Conservation (phyloP, 2,888 invertebrate genomes). For the Muscina levida region DNA sequence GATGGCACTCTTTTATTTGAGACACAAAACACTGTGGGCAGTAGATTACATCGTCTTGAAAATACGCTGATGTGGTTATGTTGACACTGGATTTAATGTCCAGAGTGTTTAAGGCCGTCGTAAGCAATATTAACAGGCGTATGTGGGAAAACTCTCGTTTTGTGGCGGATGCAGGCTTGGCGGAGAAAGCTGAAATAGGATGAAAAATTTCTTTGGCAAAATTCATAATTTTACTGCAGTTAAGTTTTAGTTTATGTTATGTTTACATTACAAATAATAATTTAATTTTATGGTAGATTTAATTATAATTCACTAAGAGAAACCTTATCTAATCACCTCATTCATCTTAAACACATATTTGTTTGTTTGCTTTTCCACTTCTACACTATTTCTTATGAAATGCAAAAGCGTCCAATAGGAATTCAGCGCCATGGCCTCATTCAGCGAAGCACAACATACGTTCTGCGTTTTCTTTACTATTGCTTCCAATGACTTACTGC, state of each 20-base stretch:
- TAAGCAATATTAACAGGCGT: constrained; percentile 49
- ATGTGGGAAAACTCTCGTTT: constrained; percentile 43
- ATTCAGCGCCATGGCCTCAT: too few relatives aligned
- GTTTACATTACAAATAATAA: too few relatives aligned
- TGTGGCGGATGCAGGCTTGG: not conserved
- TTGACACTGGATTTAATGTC: constrained; percentile 31
- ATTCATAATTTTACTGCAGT: not conserved
- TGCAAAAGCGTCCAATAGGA: too few relatives aligned
- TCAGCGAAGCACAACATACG: too few relatives aligned
- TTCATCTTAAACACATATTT: too few relatives aligned
- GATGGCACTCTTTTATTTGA: constrained; percentile 64
- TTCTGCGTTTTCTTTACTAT: too few relatives aligned
- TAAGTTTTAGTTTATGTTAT: not conserved
- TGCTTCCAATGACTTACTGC: too few relatives aligned
- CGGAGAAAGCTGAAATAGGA: constrained; percentile 17
- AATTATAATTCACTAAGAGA: too few relatives aligned
- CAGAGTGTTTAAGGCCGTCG: constrained; percentile 49
- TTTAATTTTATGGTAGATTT: too few relatives aligned
- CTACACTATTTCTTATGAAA: too few relatives aligned
- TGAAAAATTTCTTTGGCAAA: not conserved
- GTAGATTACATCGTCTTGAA: constrained; percentile 62
- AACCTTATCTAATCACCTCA: too few relatives aligned
- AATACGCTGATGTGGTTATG: not conserved
- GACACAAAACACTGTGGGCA: constrained; percentile 68
- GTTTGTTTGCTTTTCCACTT: too few relatives aligned